phyloP scores from a whole-genome alignment of 1,140 invertebrate genomes.

The Diabrotica undecimpunctata region DNA sequence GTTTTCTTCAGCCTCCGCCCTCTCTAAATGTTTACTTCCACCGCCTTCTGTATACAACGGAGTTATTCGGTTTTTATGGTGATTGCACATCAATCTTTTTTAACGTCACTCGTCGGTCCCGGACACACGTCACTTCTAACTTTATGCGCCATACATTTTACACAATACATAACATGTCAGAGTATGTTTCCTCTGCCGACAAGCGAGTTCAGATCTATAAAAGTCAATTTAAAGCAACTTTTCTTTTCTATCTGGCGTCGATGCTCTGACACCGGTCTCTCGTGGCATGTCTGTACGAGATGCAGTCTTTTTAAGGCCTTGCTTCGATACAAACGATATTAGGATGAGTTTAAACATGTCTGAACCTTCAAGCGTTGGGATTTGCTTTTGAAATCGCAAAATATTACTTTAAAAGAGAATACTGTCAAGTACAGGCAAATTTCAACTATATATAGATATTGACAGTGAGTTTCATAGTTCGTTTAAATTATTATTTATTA shows the following conservation, averaged over 20 bases:
- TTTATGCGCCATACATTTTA: slow-evolving; percentile 3
- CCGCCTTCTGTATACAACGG: no score
- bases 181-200: not conserved
- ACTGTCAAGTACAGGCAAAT: no score
- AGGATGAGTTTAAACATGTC: no score
- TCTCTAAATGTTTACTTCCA: no score
- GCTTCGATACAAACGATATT: no score
- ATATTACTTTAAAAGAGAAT: no score
- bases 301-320: not conserved
- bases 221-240: slow-evolving; percentile 1
- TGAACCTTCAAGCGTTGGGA: no score
- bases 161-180: not conserved
- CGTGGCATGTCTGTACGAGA: not conserved
- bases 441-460: no score
- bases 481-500: no score
- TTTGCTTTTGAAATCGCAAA: no score
- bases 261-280: not conserved
- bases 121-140: not conserved
- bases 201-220: not conserved
- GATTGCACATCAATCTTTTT: slow-evolving; percentile 2
- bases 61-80: slow-evolving; percentile 15
- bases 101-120: not conserved
- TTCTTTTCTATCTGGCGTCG: not conserved
- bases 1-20: no score
- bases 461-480: no score